Evolutionary conservation across 2,797 vertebrate species (phyloP).

Genomic region (Chlorospingus flavigularis): DNA sequence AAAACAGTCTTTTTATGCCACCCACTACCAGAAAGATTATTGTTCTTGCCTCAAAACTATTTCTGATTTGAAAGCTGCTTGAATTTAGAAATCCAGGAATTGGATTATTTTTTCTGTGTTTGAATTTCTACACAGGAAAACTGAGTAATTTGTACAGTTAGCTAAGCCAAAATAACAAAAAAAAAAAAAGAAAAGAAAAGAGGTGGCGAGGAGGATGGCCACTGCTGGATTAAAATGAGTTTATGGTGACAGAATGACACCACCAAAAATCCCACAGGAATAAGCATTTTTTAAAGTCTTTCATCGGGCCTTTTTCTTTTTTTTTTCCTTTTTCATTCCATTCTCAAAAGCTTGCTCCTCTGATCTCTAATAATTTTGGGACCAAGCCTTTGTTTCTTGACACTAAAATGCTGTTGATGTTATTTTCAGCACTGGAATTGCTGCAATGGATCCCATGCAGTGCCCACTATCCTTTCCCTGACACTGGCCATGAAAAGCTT

Average conservation of each 20-base stretch:
- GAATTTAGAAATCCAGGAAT: conserved; percentile 21
- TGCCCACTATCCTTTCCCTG: not conserved
- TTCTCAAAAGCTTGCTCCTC: not conserved
- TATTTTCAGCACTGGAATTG: not conserved
- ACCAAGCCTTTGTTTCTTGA: not conserved
- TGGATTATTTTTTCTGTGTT: not conserved
- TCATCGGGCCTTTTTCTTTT: not conserved
- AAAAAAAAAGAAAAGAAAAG: not conserved
- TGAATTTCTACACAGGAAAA: conserved; percentile 26
- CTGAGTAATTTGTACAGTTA: not conserved
- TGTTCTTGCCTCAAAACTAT: conserved; percentile 38
- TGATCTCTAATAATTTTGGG: not conserved
- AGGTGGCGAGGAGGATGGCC: not conserved
- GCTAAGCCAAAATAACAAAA: not conserved
- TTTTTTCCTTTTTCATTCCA: not conserved
- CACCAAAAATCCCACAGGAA: not conserved
- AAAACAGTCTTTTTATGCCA: conserved; percentile 26
- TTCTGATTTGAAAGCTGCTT: conserved; percentile 40
- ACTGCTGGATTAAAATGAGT: not conserved
- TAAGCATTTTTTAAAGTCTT: not conserved
- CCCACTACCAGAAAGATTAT: conserved; percentile 44
- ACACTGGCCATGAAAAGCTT: not conserved
- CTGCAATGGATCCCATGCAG: not conserved
- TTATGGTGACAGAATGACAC: not conserved
- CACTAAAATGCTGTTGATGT: not conserved